Percentiles rank a stretch among this genome's conserved stretches.
phyloP scores from a whole-genome alignment of 2,797 vertebrate genomes.

The Ctenopoma kingsleyae region DNA sequence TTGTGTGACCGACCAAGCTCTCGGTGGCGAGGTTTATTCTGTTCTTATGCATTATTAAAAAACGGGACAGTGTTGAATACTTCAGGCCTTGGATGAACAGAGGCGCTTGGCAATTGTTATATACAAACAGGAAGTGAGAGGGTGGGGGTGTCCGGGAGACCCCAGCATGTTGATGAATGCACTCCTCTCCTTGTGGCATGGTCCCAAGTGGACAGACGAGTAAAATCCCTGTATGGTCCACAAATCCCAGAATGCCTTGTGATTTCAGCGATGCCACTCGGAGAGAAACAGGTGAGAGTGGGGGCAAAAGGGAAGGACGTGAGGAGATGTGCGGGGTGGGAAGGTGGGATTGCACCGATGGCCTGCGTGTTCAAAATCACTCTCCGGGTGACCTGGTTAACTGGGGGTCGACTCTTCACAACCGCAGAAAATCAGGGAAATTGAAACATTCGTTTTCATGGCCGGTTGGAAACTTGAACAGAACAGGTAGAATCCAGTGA shows the following conservation, averaged over 20 bases:
- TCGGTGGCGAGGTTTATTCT: constrained; percentile 53
- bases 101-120: constrained; percentile 76
- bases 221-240: constrained; percentile 55
- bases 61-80: constrained; percentile 57
- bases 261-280: constrained; percentile 23
- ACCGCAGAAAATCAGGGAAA: constrained; percentile 20
- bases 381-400: constrained; percentile 1
- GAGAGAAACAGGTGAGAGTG: neutral
- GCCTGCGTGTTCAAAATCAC: constrained; percentile 22
- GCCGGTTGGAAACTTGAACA: constrained; percentile 53
- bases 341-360: constrained; percentile 10
- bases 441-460: constrained; percentile 55
- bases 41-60: constrained; percentile 66
- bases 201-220: constrained; percentile 53
- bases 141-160: neutral
- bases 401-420: constrained; percentile 17
- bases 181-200: constrained; percentile 44
- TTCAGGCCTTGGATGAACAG: constrained; percentile 66
- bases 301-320: neutral
- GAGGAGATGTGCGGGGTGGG: no score
- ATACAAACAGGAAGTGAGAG: constrained; percentile 75
- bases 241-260: constrained; percentile 61
- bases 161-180: constrained; percentile 18
- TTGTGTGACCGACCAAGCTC: constrained; percentile 54
- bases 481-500: constrained; percentile 23